phyloP scores from a whole-genome alignment of 1,140 invertebrate genomes.

The Drosophila chauvacae region DNA sequence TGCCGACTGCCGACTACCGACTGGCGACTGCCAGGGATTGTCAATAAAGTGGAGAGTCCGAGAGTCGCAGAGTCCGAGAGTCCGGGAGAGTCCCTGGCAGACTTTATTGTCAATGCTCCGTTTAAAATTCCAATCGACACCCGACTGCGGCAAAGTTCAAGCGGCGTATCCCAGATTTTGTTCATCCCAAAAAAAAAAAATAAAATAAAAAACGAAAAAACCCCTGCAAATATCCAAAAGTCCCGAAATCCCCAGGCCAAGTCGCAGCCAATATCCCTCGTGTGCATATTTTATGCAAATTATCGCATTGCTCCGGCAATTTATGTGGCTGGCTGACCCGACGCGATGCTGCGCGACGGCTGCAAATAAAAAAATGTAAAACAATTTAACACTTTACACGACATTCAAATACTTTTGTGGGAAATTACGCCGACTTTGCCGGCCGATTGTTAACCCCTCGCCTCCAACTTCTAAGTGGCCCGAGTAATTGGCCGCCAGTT shows the following conservation, averaged over 20 bases:
- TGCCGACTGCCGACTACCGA: not conserved
- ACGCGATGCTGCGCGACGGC: conserved; percentile 18
- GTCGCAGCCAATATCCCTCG: conserved; percentile 16
- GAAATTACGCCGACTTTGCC: conserved; percentile 64
- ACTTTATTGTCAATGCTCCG: conserved; percentile 73
- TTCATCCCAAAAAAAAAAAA: not conserved
- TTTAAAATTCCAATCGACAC: conserved; percentile 84
- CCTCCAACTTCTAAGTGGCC: conserved; percentile 12
- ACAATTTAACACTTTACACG: conserved; percentile 83
- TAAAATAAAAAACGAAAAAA: not conserved
- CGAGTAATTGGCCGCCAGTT: conserved; percentile 68
- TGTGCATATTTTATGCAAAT: conserved; percentile 82
- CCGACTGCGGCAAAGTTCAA: conserved; percentile 69
- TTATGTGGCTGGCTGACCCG: conserved; percentile 67
- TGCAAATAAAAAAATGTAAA: conserved; percentile 62
- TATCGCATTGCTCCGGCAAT: conserved; percentile 65
- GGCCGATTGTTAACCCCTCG: conserved; percentile 53
- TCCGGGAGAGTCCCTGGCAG: not conserved
- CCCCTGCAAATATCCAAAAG: not conserved
- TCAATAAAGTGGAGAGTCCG: conserved; percentile 6
- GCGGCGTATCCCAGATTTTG: conserved; percentile 29
- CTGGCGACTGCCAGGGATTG: conserved; percentile 14
- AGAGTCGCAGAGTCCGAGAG: not conserved
- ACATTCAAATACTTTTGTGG: conserved; percentile 82
- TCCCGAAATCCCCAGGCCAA: not conserved